A percentile compares a stretch with the other conserved stretches of the same genome.
These are phyloP conservation scores for Nyctibius bracteatus DNA, from an alignment of 2,113 vertebrate genomes.

Conservation along the genomic window DNA sequence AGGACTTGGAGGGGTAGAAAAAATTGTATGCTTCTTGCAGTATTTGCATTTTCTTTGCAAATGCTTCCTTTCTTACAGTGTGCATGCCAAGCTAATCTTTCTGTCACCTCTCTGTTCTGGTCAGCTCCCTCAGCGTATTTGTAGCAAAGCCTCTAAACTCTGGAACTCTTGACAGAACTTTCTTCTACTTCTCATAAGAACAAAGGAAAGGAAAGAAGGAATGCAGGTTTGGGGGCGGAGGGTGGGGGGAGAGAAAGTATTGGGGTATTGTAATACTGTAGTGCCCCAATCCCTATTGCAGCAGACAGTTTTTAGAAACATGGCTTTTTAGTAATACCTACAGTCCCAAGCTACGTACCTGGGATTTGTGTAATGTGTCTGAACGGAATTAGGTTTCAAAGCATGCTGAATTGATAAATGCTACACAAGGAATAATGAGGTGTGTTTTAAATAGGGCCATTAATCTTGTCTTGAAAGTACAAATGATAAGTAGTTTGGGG, in stretches of 20 bases:
- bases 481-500: not conserved
- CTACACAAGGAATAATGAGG: not conserved
- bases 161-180: not conserved
- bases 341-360: not conserved
- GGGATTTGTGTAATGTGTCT: not conserved
- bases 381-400: not conserved
- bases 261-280: not conserved
- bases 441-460: not conserved
- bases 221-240: not conserved
- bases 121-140: not conserved
- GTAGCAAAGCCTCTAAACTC: not conserved
- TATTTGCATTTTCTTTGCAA: not conserved
- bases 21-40: not conserved
- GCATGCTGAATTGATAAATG: not conserved
- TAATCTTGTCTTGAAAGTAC: not conserved
- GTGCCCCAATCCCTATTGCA: not conserved
- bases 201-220: not conserved
- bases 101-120: not conserved
- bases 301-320: not conserved
- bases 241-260: rapidly evolving
- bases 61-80: not conserved
- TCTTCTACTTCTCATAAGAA: not conserved
- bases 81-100: not conserved
- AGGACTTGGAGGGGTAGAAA: not conserved
- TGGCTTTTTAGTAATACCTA: not conserved